Conservation (phyloP, 2,797 vertebrate genomes). For the Manis crassicaudata region DNA sequence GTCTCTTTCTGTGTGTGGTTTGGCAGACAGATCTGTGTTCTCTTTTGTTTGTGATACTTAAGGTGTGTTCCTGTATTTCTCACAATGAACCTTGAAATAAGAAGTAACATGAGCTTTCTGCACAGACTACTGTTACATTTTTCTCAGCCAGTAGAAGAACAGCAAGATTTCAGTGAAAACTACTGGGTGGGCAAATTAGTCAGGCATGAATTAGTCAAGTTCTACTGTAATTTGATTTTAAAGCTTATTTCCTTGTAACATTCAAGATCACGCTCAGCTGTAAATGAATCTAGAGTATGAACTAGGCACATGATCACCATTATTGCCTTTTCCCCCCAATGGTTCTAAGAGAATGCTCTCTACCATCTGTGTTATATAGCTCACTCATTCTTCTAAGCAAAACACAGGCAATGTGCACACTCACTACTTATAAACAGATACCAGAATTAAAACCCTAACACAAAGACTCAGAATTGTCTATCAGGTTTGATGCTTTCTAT, state of each 20-base stretch:
- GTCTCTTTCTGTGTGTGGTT: neutral
- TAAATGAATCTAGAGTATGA: neutral
- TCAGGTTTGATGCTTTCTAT: neutral
- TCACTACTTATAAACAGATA: neutral
- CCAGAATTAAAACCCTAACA: neutral
- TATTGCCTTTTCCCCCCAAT: neutral
- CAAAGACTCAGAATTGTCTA: neutral
- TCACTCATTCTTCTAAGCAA: neutral
- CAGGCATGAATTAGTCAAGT: constrained; percentile 62
- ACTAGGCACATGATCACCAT: neutral
- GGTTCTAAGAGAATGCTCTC: neutral
- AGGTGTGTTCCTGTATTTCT: neutral
- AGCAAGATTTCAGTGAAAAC: constrained; percentile 30
- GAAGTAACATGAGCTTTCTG: constrained; percentile 12
- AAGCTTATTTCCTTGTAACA: constrained; percentile 64
- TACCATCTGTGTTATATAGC: neutral
- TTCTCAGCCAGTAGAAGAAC: constrained; percentile 15
- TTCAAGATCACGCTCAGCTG: neutral
- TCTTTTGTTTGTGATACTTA: neutral
- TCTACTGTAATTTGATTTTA: constrained; percentile 61
- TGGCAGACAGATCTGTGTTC: neutral
- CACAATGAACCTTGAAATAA: constrained; percentile 7
- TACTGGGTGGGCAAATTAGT: constrained; percentile 72
- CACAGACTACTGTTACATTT: neutral
- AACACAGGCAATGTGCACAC: accelerated